Evolutionary conservation across 2,888 invertebrate genomes (phyloP), one percentile per base, ranked within the genome.

Genomic region (Platynereis dumerilii): DNA sequence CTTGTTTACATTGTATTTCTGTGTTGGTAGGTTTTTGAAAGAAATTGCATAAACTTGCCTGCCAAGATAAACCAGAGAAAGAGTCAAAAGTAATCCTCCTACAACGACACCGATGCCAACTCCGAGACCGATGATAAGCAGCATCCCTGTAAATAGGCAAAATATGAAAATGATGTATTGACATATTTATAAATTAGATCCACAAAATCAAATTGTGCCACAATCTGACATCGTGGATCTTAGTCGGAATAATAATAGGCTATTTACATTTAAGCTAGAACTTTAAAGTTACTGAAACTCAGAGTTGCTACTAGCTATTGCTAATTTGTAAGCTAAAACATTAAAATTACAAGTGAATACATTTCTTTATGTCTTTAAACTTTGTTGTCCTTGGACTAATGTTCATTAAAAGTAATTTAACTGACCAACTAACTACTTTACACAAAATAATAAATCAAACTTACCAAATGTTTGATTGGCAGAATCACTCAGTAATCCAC

Each of bases 41-140:
- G n/a, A n/a, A n/a, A n/a, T n/a, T n/a, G n/a, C n/a, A n/a, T n/a
- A 22, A 22, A 60, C 67, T 17, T 28, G 64, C 63, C 45, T 39
- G 54, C 60, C 64, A 48, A 67, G 64, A 34, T 67, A 69, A 24
- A 64, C 57, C 20, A 69, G 56, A 10, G 68, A 63, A 20, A 66
- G 29, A 22, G 69, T 60, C 15, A 69, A 61, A 29, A 69, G 60
- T 22, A 67, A 64, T 5, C 69, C 64, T 20, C 69, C 69, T n/a
- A 69, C 60, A 12, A 69, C 58, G 12, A 69, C 66, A 2, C 69
- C 69, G 17, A 69, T 64, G 24, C 54, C 67, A 58, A 67, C 67
- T n/a, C 67, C 67, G 27, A 64, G 53, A 10, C 52, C 64, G 7
- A 64, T 64, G 1, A 67, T 64, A 15, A 67, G 53, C 59, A 67